phyloP scores from a whole-genome alignment of 2,888 invertebrate species.

The Yponomeuta plumbellus region DNA sequence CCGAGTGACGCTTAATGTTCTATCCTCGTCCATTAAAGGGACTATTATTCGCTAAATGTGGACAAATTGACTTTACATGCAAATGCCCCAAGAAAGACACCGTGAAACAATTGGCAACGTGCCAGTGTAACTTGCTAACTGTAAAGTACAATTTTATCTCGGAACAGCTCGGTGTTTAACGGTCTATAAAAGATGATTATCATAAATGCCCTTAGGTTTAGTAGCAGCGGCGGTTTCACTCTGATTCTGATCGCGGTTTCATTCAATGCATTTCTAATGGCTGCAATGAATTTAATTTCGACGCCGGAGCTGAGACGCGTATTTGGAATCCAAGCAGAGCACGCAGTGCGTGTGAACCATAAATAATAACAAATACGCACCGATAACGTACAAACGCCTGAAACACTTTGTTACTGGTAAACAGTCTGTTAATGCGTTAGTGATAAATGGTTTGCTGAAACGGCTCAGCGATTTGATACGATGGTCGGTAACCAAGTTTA shows the following conservation, averaged over 20 bases:
- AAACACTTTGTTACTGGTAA: slow-evolving; percentile 42
- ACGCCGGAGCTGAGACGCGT: background rate
- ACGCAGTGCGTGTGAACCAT: slow-evolving; percentile 36
- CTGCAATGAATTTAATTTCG: background rate
- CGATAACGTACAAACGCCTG: slow-evolving; percentile 46
- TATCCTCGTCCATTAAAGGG: background rate
- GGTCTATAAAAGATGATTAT: slow-evolving; percentile 13
- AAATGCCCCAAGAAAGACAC: background rate
- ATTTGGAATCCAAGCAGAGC: background rate
- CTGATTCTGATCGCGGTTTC: background rate
- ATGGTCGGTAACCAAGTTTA: background rate
- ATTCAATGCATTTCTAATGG: slow-evolving; percentile 10
- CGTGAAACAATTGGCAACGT: background rate
- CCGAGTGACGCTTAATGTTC: background rate
- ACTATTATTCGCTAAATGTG: slow-evolving; percentile 5
- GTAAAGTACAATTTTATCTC: slow-evolving; percentile 3
- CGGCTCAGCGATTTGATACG: background rate
- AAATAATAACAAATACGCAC: slow-evolving; percentile 57
- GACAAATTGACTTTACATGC: background rate
- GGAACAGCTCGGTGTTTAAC: background rate
- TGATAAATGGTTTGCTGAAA: slow-evolving; percentile 12
- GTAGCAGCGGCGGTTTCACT: background rate
- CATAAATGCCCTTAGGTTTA: slow-evolving; percentile 5
- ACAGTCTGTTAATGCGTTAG: slow-evolving; percentile 18
- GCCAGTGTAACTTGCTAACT: background rate